These are phyloP conservation scores for Imbricaverruca yamaguchii DNA, from an alignment of 2,888 invertebrate species.

Conservation along the genomic window DNA sequence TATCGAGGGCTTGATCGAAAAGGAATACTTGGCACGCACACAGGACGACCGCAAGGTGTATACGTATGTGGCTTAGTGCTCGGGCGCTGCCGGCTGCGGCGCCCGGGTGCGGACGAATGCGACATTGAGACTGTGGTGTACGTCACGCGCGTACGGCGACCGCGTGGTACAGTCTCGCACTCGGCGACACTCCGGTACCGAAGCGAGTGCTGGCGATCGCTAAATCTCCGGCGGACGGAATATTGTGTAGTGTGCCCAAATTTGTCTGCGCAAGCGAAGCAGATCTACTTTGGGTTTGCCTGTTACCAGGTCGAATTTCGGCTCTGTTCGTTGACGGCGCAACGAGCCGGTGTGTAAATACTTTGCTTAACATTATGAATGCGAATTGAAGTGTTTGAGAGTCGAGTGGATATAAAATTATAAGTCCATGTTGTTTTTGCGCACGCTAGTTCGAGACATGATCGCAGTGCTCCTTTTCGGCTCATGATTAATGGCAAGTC, in stretches of 20 bases:
- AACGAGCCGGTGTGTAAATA: not conserved
- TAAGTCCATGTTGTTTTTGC: not conserved
- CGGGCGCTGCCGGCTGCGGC: too few species aligned
- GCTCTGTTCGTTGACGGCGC: too few species aligned
- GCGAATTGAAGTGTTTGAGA: not conserved
- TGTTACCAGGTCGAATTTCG: too few species aligned
- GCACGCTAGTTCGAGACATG: too few species aligned
- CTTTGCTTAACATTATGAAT: not conserved
- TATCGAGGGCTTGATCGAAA: conserved; percentile 97
- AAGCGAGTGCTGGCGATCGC: not conserved
- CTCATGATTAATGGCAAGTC: too few species aligned
- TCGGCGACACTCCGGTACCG: not conserved
- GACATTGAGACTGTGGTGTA: too few species aligned
- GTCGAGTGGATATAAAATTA: not conserved
- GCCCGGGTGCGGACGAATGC: not conserved
- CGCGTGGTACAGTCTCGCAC: too few species aligned
- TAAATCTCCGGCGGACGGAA: not conserved
- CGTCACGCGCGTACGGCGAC: too few species aligned
- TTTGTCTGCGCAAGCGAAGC: not conserved
- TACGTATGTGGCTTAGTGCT: conserved; percentile 14
- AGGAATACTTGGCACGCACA: conserved; percentile 96
- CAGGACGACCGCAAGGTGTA: conserved; percentile 67
- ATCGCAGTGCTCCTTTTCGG: too few species aligned
- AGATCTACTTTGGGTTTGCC: too few species aligned
- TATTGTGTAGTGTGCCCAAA: not conserved